Conservation (phyloP, 2,797 vertebrate species). For the Sebastes iracundus region DNA sequence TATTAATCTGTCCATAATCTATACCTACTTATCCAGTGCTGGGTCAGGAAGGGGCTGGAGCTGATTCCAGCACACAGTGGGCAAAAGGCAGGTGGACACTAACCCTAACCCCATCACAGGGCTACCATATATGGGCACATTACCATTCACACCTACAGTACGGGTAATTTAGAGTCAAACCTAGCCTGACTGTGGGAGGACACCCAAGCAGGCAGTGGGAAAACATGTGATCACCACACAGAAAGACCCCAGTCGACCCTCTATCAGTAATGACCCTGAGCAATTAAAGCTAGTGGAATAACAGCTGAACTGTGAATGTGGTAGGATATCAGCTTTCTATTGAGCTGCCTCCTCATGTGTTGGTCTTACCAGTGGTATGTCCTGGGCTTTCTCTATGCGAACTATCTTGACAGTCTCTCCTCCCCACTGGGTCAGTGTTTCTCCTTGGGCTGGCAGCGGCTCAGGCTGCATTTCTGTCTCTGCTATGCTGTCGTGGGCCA, state of each 20-base stretch:
- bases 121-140: not conserved
- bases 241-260: not conserved
- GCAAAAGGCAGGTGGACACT: not conserved
- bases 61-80: not conserved
- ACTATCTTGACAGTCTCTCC: constrained; percentile 97
- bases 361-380: constrained; percentile 92
- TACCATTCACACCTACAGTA: not conserved
- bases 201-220: not conserved
- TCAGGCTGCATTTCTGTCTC: constrained; percentile 95
- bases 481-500: constrained; percentile 94
- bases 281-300: not conserved
- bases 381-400: constrained; percentile 94
- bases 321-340: not conserved
- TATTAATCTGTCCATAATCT: not conserved
- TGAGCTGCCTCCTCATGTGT: rapidly evolving
- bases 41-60: too few relatives aligned
- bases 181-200: not conserved
- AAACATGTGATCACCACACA: not conserved
- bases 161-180: not conserved
- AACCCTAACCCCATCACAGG: not conserved
- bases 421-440: constrained; percentile 91
- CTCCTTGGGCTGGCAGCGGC: constrained; percentile 81
- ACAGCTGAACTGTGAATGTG: not conserved
- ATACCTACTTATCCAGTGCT: too few relatives aligned
- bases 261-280: not conserved